These are phyloP conservation scores for Darevskia nairensis DNA, from an alignment of 2,797 vertebrate species.

Conservation along the genomic window DNA sequence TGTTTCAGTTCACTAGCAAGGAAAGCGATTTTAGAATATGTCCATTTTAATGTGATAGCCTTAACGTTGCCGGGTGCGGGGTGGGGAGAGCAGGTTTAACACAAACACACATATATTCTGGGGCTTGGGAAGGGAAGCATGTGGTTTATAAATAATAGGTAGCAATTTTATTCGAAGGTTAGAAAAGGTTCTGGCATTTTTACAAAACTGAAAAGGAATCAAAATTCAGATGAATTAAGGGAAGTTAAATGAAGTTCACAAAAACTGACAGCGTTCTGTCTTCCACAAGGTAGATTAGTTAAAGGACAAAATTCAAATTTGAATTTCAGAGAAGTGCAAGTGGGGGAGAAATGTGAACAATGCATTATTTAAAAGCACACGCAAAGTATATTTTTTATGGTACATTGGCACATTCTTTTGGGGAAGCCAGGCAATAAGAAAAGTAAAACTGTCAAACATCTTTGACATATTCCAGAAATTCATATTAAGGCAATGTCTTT, in stretches of 20 bases:
- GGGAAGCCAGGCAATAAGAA: conserved; percentile 35
- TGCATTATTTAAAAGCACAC: conserved; percentile 12
- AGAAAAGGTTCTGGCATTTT: not conserved
- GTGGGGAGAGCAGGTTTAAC: conserved; percentile 44
- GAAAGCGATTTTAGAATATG: conserved; percentile 65
- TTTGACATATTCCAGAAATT: not conserved
- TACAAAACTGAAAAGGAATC: conserved; percentile 12
- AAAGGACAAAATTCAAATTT: conserved; percentile 11
- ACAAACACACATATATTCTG: conserved; percentile 24
- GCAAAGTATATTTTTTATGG: conserved; percentile 8
- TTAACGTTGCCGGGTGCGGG: conserved; percentile 65
- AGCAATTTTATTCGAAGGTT: not conserved
- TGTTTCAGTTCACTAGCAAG: conserved; percentile 57
- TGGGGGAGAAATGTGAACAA: conserved; percentile 21
- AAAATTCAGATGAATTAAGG: conserved; percentile 36
- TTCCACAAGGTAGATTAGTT: conserved; percentile 24
- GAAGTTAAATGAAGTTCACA: conserved; percentile 42
- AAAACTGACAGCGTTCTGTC: conserved; percentile 45
- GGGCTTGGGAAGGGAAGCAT: conserved; percentile 58
- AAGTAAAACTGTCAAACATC: conserved; percentile 19
- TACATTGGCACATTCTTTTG: rapidly evolving
- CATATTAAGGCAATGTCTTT: too few relatives aligned
- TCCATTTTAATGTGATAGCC: conserved; percentile 67
- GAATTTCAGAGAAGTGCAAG: conserved; percentile 25
- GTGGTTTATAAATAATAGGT: conserved; percentile 20